Evolutionary conservation across 92 coral and sea anemone genomes (phyloP), one percentile per base, ranked within the genome.

Genomic region (Nematostella vectensis): DNA sequence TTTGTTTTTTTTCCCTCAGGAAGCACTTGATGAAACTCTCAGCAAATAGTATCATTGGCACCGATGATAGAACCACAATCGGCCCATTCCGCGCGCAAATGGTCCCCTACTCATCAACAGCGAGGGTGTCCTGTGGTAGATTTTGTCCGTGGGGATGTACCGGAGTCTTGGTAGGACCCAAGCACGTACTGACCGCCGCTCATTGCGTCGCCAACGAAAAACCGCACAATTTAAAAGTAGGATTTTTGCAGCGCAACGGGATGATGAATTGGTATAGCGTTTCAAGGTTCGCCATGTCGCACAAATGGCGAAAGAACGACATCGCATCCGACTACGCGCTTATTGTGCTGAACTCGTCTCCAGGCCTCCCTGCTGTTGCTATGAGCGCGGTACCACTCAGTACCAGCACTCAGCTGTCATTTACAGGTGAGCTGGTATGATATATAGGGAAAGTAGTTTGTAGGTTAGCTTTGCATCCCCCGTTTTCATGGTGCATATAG

Each of bases 171-270:
- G 67, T 85, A 25, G 82, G 95, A 27, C 62, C 68, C 6, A 75
- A 62, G 55, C 84, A 85, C 63, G 83, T 85, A 15, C 81, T 85
- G 0, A 80, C 95, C n/a, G 78, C 87, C 33, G 88, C 88, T 27
- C 95, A 80, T 70, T 85, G 95, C 63, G 44, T 85, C 24, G 48
- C 75, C 37, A 74, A 44, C 9, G 66, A 52, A 48, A 42, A 63
- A 17, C 60, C 69, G 29, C 49, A 55, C 3, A 50, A 65, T 22
- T 27, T 85, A 17, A 72, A 58, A 42, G 81, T 64, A n/a, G 88
- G 95, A 1, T 85, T 85, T 57, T 47, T 80, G 23, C 74, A 76
- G 64, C 42, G 67, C n/a, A 60, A 66, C 26, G 76, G 77, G 2
- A 27, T 48, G 23, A 48, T 69, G 11, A 54, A 71, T 20, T 76